Percentiles rank a stretch among this genome's conserved stretches.
These are phyloP conservation scores for Bemisia tabaci DNA, from an alignment of 1,140 invertebrate genomes.

Conservation along the genomic window DNA sequence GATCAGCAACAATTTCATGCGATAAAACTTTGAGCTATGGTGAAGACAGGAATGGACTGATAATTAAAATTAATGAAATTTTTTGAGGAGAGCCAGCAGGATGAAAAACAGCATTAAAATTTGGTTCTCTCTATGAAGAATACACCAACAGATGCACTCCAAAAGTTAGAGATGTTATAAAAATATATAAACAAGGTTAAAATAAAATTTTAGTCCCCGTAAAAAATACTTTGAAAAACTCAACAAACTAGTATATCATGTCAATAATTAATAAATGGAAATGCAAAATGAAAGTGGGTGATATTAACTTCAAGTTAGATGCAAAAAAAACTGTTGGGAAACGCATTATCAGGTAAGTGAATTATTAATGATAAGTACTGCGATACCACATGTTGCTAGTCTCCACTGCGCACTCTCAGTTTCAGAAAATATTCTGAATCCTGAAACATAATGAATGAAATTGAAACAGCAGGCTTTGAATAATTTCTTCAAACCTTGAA, in stretches of 20 bases:
- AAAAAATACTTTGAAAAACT: background rate
- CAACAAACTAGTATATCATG: no score
- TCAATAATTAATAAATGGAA: background rate
- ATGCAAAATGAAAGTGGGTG: background rate
- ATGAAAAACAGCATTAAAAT: background rate
- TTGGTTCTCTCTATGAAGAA: background rate
- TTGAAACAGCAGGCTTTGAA: background rate
- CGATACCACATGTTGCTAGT: background rate
- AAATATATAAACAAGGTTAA: background rate
- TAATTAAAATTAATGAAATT: no score
- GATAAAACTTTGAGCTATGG: no score
- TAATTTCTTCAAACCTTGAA: background rate
- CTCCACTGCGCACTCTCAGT: no score
- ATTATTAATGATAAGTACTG: background rate
- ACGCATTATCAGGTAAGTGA: background rate
- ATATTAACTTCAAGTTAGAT: background rate
- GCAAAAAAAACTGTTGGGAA: background rate
- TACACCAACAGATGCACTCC: background rate
- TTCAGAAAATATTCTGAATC: background rate
- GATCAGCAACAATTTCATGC: background rate
- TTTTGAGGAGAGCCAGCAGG: no score
- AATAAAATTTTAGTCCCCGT: background rate
- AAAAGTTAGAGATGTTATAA: background rate
- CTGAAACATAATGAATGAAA: background rate
- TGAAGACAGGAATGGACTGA: no score